Conservation (phyloP, 2,113 vertebrate genomes). For the Butastur rufipennis region DNA sequence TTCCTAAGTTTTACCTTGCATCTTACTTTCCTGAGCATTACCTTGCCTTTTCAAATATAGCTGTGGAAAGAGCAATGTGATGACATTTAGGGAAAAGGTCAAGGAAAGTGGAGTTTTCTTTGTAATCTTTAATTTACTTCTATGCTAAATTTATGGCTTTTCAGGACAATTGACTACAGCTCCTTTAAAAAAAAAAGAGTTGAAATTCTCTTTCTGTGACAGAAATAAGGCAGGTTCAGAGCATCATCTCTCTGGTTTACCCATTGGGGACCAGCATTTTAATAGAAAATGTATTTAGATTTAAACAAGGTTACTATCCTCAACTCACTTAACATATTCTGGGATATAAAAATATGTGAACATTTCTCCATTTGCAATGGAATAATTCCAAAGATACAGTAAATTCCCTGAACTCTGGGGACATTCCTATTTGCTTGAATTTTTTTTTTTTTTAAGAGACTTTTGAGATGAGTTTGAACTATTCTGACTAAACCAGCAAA, state of each 20-base stretch:
- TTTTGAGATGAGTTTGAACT: not conserved
- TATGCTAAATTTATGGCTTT: not conserved
- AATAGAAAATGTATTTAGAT: not conserved
- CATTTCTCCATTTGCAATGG: not conserved
- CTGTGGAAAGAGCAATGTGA: not conserved
- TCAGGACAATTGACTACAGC: not conserved
- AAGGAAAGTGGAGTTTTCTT: not conserved
- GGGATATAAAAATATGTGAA: not conserved
- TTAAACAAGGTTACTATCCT: not conserved
- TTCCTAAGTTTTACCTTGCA: not conserved
- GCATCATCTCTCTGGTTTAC: not conserved
- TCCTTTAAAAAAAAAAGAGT: not conserved
- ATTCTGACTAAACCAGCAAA: not conserved
- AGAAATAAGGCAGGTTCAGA: not conserved
- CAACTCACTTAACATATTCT: not conserved
- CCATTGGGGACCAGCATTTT: accelerated
- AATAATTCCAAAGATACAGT: not conserved
- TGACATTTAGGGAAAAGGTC: not conserved
- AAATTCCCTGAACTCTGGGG: not conserved
- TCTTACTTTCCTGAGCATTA: not conserved
- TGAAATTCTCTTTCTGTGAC: not conserved
- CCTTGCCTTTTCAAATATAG: not conserved
- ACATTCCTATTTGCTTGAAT: not conserved
- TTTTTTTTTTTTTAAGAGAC: not conserved
- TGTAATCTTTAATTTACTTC: not conserved